These are phyloP conservation scores for Recurvirostra avosetta DNA, from an alignment of 2,113 vertebrate species.

Conservation along the genomic window DNA sequence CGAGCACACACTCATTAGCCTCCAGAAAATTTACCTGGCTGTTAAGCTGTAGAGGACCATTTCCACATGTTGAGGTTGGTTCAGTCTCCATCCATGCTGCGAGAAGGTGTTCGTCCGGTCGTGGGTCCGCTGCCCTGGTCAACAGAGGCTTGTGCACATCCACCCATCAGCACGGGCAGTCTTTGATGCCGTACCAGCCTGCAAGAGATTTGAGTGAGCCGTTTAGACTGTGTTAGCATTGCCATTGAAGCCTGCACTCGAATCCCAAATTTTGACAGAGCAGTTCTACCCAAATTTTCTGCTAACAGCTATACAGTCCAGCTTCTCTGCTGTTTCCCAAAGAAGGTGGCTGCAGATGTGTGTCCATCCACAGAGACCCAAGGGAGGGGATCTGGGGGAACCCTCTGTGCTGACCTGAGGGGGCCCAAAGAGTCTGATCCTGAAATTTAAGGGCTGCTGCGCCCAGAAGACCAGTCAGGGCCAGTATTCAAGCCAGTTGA, in stretches of 20 bases:
- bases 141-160: not conserved
- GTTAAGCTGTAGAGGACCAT: not conserved
- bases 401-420: not conserved
- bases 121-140: not conserved
- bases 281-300: not conserved
- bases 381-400: not conserved
- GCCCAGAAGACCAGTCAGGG: not conserved
- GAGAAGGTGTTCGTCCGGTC: not conserved
- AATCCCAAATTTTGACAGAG: not conserved
- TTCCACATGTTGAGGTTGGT: not conserved
- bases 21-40: not conserved
- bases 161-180: accelerated
- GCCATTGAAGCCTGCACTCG: not conserved
- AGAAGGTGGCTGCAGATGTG: not conserved
- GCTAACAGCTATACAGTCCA: not conserved
- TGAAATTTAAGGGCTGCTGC: not conserved
- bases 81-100: not conserved
- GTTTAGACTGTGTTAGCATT: not conserved
- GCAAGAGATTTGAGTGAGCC: not conserved
- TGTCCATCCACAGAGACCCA: accelerated
- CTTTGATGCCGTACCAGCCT: not conserved
- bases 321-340: not conserved
- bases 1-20: not conserved
- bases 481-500: not conserved
- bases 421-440: not conserved